These are phyloP conservation scores for Pollenia angustigena DNA, from an alignment of 2,888 invertebrate genomes.

Conservation along the genomic window DNA sequence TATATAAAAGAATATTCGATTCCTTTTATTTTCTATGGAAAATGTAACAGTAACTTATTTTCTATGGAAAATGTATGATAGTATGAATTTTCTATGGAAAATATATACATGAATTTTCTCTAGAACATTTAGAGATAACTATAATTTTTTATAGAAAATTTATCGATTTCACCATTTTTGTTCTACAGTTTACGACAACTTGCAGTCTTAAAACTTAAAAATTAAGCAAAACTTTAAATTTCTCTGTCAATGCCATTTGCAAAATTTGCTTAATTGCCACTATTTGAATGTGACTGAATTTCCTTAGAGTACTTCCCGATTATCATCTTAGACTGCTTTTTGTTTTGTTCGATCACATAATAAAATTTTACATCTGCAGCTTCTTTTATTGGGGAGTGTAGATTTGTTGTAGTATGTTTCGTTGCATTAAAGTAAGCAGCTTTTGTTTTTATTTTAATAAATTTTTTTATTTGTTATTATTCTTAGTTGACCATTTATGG, in stretches of 20 bases:
- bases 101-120: too few species aligned
- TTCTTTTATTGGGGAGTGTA: conserved; percentile 60
- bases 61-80: too few species aligned
- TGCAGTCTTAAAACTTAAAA: too few species aligned
- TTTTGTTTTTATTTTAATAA: conserved; percentile 17
- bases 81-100: too few species aligned
- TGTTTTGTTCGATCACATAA: conserved; percentile 58
- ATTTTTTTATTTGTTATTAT: not conserved
- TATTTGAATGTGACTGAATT: conserved; percentile 27
- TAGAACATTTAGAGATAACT: too few species aligned
- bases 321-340: not conserved
- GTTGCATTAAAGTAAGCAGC: conserved; percentile 51
- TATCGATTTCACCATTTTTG: too few species aligned
- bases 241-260: not conserved
- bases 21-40: too few species aligned
- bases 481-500: conserved; percentile 65
- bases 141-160: too few species aligned
- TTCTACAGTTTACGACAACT: too few species aligned
- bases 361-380: conserved; percentile 67
- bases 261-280: not conserved
- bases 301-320: conserved; percentile 28
- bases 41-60: too few species aligned
- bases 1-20: too few species aligned
- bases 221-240: too few species aligned
- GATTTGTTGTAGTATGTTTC: conserved; percentile 42